A percentile compares a stretch with the other conserved stretches of the same genome.
Evolutionary conservation across 2,888 invertebrate species (phyloP).

Genomic region (Gryllus longicercus): DNA sequence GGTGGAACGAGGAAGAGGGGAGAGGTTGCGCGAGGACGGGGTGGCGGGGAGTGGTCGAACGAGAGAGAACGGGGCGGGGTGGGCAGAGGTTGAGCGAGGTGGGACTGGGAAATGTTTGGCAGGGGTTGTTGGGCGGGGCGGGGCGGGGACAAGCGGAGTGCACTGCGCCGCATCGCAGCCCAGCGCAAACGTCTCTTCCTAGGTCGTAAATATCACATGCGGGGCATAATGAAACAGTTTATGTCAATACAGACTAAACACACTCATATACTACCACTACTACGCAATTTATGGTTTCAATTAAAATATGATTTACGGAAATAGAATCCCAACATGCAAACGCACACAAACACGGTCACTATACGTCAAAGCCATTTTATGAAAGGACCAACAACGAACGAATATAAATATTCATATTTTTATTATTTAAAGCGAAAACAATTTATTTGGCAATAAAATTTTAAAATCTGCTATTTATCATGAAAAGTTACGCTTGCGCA

Average conservation of each 20-base stretch:
- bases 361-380: constrained; percentile 4
- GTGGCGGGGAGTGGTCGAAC: too few species aligned
- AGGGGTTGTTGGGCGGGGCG: too few species aligned
- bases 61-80: too few species aligned
- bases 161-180: neutral
- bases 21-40: too few species aligned
- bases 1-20: too few species aligned
- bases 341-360: constrained; percentile 17
- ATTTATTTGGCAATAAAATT: constrained; percentile 17
- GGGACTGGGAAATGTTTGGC: too few species aligned
- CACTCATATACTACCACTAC: constrained; percentile 2
- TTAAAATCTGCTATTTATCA: constrained; percentile 10
- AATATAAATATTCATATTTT: constrained; percentile 17
- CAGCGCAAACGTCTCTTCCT: neutral
- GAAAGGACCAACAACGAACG: constrained; percentile 8
- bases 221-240: constrained; percentile 17
- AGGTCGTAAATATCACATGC: constrained; percentile 17
- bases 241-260: constrained; percentile 17
- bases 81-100: too few species aligned
- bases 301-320: constrained; percentile 17
- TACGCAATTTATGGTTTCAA: constrained; percentile 17
- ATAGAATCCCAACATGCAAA: constrained; percentile 7
- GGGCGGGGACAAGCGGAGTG: too few species aligned
- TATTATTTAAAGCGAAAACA: constrained; percentile 8
- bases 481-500: constrained; percentile 7